Evolutionary conservation across 2,113 vertebrate species (phyloP).

Genomic region (Nansenia antarctica): DNA sequence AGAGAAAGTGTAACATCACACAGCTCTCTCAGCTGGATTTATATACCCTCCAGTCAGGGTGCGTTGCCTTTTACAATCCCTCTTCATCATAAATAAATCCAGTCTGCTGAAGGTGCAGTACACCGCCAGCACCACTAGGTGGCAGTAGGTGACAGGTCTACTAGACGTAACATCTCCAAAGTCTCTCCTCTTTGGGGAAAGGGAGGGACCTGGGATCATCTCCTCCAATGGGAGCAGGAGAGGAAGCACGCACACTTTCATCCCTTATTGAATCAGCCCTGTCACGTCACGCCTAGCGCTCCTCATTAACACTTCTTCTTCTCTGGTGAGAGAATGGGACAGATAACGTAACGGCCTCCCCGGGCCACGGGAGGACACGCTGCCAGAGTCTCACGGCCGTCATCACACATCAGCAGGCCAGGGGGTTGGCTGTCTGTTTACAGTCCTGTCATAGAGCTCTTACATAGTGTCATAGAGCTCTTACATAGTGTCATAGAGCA

Average conservation of each 20-base stretch:
- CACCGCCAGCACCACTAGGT: constrained; percentile 36
- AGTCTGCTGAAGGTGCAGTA: not conserved
- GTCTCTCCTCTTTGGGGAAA: no score
- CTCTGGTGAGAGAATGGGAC: constrained; percentile 17
- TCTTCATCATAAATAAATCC: constrained; percentile 18
- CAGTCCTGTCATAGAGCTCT: no score
- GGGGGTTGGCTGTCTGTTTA: no score
- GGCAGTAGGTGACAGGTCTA: no score
- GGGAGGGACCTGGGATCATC: no score
- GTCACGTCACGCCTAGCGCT: constrained; percentile 22
- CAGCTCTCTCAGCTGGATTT: constrained; percentile 17
- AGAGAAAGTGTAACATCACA: no score
- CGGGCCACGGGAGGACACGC: constrained; percentile 30
- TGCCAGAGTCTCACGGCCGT: not conserved
- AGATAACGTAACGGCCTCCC: constrained; percentile 26
- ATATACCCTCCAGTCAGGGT: constrained; percentile 10
- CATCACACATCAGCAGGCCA: constrained; percentile 25
- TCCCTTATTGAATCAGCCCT: constrained; percentile 41
- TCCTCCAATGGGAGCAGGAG: no score
- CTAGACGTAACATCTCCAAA: no score
- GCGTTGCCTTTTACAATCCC: constrained; percentile 14
- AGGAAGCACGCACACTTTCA: no score
- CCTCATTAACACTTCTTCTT: not conserved
- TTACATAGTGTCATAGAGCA: no score
- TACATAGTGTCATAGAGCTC: no score